Percentiles rank a stretch among this genome's conserved stretches.
Conservation (phyloP, 30 jellyfish, hydroid and myxozoan genomes). For the Mastigias papua region DNA sequence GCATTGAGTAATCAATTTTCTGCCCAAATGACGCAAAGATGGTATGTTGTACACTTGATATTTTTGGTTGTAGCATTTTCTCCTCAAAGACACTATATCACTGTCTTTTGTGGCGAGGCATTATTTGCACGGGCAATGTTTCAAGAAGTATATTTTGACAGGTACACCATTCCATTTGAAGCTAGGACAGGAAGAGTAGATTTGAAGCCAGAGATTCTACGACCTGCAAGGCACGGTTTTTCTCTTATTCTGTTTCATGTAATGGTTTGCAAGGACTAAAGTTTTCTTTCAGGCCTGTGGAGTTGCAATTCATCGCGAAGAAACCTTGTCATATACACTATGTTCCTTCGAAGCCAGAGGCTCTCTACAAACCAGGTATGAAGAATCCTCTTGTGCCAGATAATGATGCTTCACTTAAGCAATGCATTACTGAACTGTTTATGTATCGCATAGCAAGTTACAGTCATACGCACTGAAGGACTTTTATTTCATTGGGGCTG, state of each 20-base stretch:
- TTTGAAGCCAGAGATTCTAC: background rate
- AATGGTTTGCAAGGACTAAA: background rate
- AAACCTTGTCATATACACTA: conserved; percentile 55
- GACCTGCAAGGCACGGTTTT: background rate
- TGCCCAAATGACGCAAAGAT: conserved; percentile 67
- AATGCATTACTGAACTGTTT: background rate
- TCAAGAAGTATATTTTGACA: too few species aligned
- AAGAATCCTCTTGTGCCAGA: too few species aligned
- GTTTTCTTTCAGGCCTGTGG: conserved; percentile 61
- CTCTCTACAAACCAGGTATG: conserved; percentile 53
- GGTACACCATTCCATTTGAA: too few species aligned
- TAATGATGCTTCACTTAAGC: too few species aligned
- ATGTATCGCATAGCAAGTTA: too few species aligned
- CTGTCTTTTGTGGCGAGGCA: background rate
- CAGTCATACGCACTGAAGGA: too few species aligned
- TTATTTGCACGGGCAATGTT: background rate
- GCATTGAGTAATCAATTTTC: conserved; percentile 64
- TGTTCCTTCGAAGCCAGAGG: conserved; percentile 65
- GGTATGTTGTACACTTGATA: conserved; percentile 48
- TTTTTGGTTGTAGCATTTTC: background rate
- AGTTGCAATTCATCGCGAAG: conserved; percentile 23
- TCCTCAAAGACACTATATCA: background rate
- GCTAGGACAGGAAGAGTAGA: too few species aligned
- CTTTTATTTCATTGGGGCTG: too few species aligned
- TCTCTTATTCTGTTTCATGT: too few species aligned